Evolutionary conservation across 2,888 invertebrate species (phyloP), one percentile per base, ranked within the genome.

Genomic region (Geotrupes spiniger): DNA sequence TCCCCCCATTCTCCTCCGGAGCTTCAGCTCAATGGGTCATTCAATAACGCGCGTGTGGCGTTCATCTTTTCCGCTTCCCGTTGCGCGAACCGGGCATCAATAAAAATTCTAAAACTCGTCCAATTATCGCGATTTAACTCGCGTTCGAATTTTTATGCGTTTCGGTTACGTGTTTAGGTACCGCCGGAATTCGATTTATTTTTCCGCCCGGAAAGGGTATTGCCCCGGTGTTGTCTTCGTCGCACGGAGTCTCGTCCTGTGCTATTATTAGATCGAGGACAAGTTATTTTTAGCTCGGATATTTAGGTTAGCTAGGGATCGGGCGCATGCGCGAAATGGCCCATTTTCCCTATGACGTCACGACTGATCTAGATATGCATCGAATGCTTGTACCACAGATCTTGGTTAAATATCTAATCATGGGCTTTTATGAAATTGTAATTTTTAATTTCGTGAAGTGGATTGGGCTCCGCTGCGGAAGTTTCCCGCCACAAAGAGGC

Each of bases 301-400:
- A 71, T 69, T 62, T 73, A 66, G 72, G 72, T 71, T 67, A 70
- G 59, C 63, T 62, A 63, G 65, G 67, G 63, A 63, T 58, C 51
- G 42, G 42, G 53, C 61, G 64, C 63, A 47, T 68, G 71, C 72
- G 69, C 46, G 40, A 44, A 42, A 53, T 52, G 54, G 52, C 68
- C 52, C 59, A 61, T 52, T 54, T 53, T 53, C 58, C 57, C 59
- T 57, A 64, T 72, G 72, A 71, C 74, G 76, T 75, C 79, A 78
- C 73, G 75, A 74, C 74, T 63, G 75, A 76, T 77, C 78, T 76
- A 78, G 73, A 74, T 78, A 76, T 74, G 75, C 72, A 51, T 44
- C 39, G 39, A 33, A 15, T 33, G n/a, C 33, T 33, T 33, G 14
- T 15, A 14, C 33, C 11, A 11, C 29, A 29, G 11, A 29, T 29